Percentiles rank a stretch among this genome's conserved stretches.
phyloP scores from a whole-genome alignment of 2,888 invertebrate genomes.

The Stenodera caucasica region DNA sequence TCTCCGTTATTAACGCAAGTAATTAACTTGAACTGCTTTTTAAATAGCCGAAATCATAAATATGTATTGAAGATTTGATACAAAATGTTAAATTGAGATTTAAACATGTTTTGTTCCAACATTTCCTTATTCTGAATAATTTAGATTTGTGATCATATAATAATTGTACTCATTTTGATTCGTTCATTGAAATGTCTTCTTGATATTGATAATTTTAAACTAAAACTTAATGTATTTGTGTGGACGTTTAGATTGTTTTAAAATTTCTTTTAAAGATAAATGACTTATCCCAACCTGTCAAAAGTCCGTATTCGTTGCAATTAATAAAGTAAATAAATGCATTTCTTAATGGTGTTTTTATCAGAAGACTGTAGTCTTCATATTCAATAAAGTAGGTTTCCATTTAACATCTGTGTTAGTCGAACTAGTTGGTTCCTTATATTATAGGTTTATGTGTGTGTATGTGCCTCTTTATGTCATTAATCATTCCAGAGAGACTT shows the following conservation, averaged over 20 bases:
- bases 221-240: background rate
- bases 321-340: slow-evolving; percentile 45
- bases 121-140: background rate
- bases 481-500: background rate
- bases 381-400: slow-evolving; percentile 41
- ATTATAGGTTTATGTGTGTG: too few species aligned
- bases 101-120: background rate
- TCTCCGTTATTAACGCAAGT: slow-evolving; percentile 38
- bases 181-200: slow-evolving; percentile 27
- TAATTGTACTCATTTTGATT: background rate
- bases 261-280: slow-evolving; percentile 32
- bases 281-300: slow-evolving; percentile 38
- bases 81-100: background rate
- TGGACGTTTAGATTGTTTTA: slow-evolving; percentile 14
- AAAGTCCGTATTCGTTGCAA: slow-evolving; percentile 34
- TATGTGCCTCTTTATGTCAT: background rate
- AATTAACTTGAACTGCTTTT: slow-evolving; percentile 41
- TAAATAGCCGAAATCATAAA: slow-evolving; percentile 35
- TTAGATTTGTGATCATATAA: background rate
- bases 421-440: slow-evolving; percentile 10
- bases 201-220: slow-evolving; percentile 19
- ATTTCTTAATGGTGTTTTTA: slow-evolving; percentile 43
- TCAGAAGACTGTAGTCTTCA: slow-evolving; percentile 39
- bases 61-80: slow-evolving; percentile 29
- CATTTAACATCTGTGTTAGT: slow-evolving; percentile 45